Evolutionary conservation across 2,888 invertebrate genomes (phyloP).

Genomic region (Pyrrhia umbra): DNA sequence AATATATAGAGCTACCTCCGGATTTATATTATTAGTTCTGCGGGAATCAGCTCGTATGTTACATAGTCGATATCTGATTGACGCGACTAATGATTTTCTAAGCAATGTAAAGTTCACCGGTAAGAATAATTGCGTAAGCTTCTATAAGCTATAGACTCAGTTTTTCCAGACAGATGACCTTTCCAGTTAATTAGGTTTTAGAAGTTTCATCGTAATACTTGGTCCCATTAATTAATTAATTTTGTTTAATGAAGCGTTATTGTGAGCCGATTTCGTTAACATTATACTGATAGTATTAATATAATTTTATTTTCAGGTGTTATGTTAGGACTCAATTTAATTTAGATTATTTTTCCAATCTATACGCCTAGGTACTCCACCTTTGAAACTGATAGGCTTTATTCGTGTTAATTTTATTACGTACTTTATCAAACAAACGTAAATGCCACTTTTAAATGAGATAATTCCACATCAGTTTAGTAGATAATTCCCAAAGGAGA

Average conservation of each 20-base stretch:
- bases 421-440: neutral
- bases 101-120: conserved; percentile 14
- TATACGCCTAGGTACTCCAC: too few relatives aligned
- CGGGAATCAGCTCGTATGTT: too few relatives aligned
- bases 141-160: conserved; percentile 10
- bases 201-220: conserved; percentile 48
- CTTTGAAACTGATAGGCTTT: neutral
- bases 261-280: conserved; percentile 23
- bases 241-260: conserved; percentile 35
- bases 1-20: too few relatives aligned
- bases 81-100: conserved; percentile 15
- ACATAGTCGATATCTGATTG: too few relatives aligned
- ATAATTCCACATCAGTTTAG: conserved; percentile 6
- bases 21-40: too few relatives aligned
- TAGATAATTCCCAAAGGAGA: conserved; percentile 29
- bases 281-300: conserved; percentile 18
- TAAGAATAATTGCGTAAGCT: conserved; percentile 8
- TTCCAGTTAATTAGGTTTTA: conserved; percentile 58
- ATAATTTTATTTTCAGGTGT: conserved; percentile 5
- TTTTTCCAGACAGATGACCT: conserved; percentile 54
- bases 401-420: neutral
- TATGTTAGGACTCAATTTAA: neutral
- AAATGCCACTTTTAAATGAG: neutral
- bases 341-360: neutral
- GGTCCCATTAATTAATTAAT: conserved; percentile 49